These are phyloP conservation scores for Micrastur ruficollis DNA, from an alignment of 2,797 vertebrate genomes.

Conservation along the genomic window DNA sequence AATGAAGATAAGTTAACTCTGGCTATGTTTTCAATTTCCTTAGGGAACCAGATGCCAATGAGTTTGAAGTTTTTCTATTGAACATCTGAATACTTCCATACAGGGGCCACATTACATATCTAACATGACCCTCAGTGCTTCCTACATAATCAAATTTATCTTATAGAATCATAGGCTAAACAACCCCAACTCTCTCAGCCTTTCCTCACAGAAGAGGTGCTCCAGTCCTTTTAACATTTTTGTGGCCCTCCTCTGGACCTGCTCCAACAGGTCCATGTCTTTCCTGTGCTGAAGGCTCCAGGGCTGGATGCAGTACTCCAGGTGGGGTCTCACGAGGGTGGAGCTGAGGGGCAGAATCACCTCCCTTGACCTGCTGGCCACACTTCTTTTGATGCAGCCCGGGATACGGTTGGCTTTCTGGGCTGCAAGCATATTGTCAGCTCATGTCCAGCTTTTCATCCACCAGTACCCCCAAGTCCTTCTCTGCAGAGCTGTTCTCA, in stretches of 20 bases:
- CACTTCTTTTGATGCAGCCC: background rate
- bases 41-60: background rate
- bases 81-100: background rate
- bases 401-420: background rate
- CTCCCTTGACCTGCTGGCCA: background rate
- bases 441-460: background rate
- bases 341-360: background rate
- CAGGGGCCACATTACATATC: background rate
- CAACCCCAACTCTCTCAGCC: background rate
- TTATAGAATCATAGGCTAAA: background rate
- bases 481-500: background rate
- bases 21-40: background rate
- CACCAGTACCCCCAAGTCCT: background rate
- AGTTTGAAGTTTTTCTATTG: background rate
- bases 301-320: background rate
- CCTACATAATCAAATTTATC: background rate
- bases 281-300: background rate
- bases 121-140: background rate
- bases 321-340: background rate
- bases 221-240: background rate
- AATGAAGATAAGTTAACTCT: background rate
- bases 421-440: background rate
- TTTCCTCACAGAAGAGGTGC: background rate
- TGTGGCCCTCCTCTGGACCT: background rate
- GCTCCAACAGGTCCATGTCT: background rate